Evolutionary conservation across 2,797 vertebrate genomes (phyloP).

Genomic region (Anguilla megastoma): DNA sequence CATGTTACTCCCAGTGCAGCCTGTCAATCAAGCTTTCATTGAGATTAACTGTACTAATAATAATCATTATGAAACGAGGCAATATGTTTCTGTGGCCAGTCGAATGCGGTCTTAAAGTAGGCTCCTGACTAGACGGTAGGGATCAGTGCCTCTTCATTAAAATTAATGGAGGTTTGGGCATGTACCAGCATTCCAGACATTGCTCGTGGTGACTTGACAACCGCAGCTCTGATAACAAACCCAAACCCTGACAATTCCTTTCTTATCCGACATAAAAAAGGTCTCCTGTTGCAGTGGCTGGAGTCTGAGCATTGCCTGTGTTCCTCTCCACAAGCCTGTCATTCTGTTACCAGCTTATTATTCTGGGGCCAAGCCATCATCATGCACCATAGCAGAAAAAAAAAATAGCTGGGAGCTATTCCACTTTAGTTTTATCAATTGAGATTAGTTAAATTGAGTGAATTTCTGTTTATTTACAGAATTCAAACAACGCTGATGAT

Average conservation of each 20-base stretch:
- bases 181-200: conserved; percentile 39
- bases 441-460: neutral
- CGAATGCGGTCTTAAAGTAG: conserved; percentile 46
- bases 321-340: neutral
- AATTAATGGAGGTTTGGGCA: conserved; percentile 48
- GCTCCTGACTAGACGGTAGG: conserved; percentile 37
- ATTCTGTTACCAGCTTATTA: neutral
- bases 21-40: neutral
- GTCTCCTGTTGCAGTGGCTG: neutral
- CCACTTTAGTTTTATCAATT: neutral
- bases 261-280: neutral
- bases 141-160: conserved; percentile 44
- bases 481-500: neutral
- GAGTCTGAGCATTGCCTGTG: neutral
- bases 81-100: conserved; percentile 30
- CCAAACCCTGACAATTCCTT: neutral
- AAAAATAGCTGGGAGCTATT: neutral
- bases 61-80: conserved; percentile 25
- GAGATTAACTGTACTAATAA: neutral
- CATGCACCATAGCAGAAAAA: neutral
- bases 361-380: neutral
- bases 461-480: neutral
- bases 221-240: neutral
- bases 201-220: conserved; percentile 25
- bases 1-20: conserved; percentile 5